Conservation (phyloP, 2,797 vertebrate species). For the Eidolon dupreanum region DNA sequence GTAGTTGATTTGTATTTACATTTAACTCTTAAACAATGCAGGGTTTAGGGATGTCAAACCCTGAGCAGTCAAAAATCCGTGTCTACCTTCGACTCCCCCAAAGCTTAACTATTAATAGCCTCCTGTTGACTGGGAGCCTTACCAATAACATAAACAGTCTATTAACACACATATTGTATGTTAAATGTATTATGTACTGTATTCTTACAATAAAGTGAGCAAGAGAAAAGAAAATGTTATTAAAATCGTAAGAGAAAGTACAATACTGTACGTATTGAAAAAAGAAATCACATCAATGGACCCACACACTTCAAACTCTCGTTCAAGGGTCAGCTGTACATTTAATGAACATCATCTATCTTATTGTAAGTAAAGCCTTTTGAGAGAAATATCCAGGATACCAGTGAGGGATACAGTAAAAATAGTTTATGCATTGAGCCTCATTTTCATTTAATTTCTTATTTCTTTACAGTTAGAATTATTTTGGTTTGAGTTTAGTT, state of each 20-base stretch:
- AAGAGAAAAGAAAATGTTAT: neutral
- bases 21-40: neutral
- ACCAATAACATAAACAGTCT: neutral
- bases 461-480: slow-evolving; percentile 13
- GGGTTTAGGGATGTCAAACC: neutral
- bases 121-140: neutral
- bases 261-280: neutral
- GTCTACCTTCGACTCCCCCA: neutral
- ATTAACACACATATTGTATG: neutral
- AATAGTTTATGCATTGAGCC: neutral
- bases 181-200: neutral
- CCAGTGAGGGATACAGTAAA: neutral
- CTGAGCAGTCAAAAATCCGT: neutral
- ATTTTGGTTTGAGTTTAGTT: neutral
- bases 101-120: neutral
- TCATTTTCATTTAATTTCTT: neutral
- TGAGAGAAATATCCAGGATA: neutral
- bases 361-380: neutral
- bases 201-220: neutral
- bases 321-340: neutral
- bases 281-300: neutral
- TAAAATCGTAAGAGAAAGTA: neutral
- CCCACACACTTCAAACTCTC: neutral
- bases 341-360: neutral
- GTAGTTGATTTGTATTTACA: slow-evolving; percentile 30